A percentile compares a stretch with the other conserved stretches of the same genome.
phyloP scores from a whole-genome alignment of 2,113 vertebrate genomes.

The Pomatorhinus ruficollis region DNA sequence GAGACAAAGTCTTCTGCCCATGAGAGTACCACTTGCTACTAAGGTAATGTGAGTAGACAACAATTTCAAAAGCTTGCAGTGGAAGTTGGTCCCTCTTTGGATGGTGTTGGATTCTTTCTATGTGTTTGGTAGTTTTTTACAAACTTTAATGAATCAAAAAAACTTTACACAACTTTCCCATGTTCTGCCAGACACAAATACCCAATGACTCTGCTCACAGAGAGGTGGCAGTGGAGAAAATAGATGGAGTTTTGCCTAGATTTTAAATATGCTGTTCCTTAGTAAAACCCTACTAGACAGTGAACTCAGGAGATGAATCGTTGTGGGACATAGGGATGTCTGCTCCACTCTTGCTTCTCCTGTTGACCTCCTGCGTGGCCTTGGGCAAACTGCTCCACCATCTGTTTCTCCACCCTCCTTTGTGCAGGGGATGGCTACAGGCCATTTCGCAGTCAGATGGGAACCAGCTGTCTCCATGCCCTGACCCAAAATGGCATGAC shows the following conservation, averaged over 20 bases:
- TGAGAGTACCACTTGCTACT: neutral
- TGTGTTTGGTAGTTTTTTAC: neutral
- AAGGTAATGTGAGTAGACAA: neutral
- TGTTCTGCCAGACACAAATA: neutral
- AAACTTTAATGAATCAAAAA: neutral
- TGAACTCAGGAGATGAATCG: neutral
- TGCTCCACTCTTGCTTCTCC: neutral
- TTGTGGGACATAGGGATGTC: neutral
- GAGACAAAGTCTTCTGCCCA: neutral
- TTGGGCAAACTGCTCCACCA: constrained; percentile 19
- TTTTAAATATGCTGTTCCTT: neutral
- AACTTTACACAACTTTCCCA: neutral
- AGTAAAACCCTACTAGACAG: neutral
- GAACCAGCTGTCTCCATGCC: neutral
- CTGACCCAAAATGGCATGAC: neutral
- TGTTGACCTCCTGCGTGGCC: neutral
- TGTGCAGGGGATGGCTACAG: neutral
- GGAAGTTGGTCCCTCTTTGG: neutral
- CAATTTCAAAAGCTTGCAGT: neutral
- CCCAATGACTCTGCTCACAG: neutral
- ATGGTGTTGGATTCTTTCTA: neutral
- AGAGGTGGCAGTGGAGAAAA: neutral
- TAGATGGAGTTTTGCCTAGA: neutral
- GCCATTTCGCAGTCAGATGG: neutral
- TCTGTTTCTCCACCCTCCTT: constrained; percentile 8